phyloP scores from a whole-genome alignment of 1,140 invertebrate genomes.

The Spodoptera litura region DNA sequence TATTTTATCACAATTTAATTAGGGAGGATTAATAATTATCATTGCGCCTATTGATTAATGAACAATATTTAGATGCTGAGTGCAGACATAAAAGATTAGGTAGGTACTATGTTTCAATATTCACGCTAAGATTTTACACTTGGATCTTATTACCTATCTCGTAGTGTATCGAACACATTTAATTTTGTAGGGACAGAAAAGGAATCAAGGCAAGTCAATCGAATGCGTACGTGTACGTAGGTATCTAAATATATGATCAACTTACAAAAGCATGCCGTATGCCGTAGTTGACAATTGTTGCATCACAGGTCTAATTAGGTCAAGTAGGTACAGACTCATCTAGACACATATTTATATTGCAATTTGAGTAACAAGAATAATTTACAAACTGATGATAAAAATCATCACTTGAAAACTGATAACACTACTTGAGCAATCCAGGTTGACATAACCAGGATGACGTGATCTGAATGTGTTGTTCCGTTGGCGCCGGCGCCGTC shows the following conservation, averaged over 20 bases:
- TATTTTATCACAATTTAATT: too few relatives aligned
- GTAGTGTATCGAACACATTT: not conserved
- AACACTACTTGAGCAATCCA: not conserved
- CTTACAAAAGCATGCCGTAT: not conserved
- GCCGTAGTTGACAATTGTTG: not conserved
- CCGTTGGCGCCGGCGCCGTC: too few relatives aligned
- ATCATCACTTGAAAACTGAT: not conserved
- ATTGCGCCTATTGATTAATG: too few relatives aligned
- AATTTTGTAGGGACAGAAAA: not conserved
- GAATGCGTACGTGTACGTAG: too few relatives aligned
- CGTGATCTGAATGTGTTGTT: not conserved
- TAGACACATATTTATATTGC: constrained; percentile 16
- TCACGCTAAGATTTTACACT: too few relatives aligned
- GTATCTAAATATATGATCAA: too few relatives aligned
- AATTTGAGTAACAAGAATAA: constrained; percentile 9
- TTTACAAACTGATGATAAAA: constrained; percentile 2
- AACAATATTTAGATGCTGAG: too few relatives aligned
- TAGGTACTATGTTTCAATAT: too few relatives aligned
- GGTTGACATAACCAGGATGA: not conserved
- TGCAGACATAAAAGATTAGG: too few relatives aligned
- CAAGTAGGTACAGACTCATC: not conserved
- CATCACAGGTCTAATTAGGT: not conserved
- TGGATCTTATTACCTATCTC: too few relatives aligned
- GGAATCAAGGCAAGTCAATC: not conserved
- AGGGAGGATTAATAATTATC: too few relatives aligned